These are phyloP conservation scores for Protophormia terraenovae DNA, from an alignment of 2,888 invertebrate species.

Conservation along the genomic window DNA sequence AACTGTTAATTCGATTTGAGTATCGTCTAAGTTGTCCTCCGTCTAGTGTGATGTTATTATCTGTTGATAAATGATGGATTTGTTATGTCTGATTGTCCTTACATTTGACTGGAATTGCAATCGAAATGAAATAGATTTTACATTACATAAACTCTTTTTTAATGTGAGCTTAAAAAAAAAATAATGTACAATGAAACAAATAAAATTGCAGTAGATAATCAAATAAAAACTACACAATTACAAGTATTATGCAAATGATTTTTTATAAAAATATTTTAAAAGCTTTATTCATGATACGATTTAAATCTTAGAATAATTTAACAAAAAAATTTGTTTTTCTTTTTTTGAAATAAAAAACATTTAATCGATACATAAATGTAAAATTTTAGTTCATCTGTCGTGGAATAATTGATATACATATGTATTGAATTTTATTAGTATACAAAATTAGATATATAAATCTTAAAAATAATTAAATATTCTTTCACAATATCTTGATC, in stretches of 20 bases:
- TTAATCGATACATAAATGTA: too few relatives aligned
- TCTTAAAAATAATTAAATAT: too few relatives aligned
- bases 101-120: conserved; percentile 24
- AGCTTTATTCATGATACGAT: too few relatives aligned
- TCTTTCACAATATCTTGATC: too few relatives aligned
- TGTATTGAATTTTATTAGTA: too few relatives aligned
- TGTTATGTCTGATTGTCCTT: conserved; percentile 69
- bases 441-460: too few relatives aligned
- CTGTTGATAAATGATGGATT: conserved; percentile 75
- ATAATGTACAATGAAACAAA: not conserved
- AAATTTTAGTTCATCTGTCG: too few relatives aligned
- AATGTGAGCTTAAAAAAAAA: conserved; percentile 7
- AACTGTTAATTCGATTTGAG: conserved; percentile 36
- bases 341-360: too few relatives aligned
- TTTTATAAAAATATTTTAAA: too few relatives aligned
- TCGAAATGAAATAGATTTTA: conserved; percentile 9
- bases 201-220: not conserved
- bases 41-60: conserved; percentile 74
- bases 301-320: too few relatives aligned
- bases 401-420: too few relatives aligned
- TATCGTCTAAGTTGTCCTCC: conserved; percentile 19
- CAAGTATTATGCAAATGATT: not conserved
- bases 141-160: conserved; percentile 14
- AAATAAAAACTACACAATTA: not conserved
- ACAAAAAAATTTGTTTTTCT: too few relatives aligned